These are phyloP conservation scores for Gnathonemus longibarbis DNA, from an alignment of 2,113 vertebrate species.

Conservation along the genomic window DNA sequence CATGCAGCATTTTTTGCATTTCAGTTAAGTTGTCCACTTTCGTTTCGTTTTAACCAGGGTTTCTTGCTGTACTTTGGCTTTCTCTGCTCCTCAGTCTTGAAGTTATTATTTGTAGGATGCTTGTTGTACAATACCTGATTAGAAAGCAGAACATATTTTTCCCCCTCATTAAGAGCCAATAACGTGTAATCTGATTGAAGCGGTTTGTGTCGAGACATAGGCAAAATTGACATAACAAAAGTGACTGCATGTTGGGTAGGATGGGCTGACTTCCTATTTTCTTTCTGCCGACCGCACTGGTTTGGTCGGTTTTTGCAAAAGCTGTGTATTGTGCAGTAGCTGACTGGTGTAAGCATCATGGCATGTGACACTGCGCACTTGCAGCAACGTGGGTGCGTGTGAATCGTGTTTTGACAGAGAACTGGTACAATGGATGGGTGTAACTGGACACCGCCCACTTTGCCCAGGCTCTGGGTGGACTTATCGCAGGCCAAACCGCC, in stretches of 20 bases:
- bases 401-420: conserved; percentile 1
- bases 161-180: not conserved
- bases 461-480: not conserved
- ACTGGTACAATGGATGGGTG: conserved; percentile 22
- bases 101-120: not conserved
- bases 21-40: not conserved
- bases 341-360: not conserved
- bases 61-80: not conserved
- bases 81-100: not conserved
- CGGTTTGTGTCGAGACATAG: not conserved
- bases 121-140: not conserved
- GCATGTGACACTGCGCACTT: not conserved
- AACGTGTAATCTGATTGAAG: not conserved
- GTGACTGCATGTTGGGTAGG: not conserved
- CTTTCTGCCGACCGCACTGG: conserved; percentile 29
- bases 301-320: conserved; percentile 38
- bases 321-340: not conserved
- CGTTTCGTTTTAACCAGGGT: not conserved
- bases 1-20: not conserved
- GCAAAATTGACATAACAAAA: conserved; percentile 1
- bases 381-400: not conserved
- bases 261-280: conserved; percentile 14
- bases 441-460: conserved; percentile 35
- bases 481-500: conserved; percentile 14
- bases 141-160: not conserved